These are phyloP conservation scores for Empidonax alnorum DNA, from an alignment of 2,113 vertebrate genomes.

Conservation along the genomic window DNA sequence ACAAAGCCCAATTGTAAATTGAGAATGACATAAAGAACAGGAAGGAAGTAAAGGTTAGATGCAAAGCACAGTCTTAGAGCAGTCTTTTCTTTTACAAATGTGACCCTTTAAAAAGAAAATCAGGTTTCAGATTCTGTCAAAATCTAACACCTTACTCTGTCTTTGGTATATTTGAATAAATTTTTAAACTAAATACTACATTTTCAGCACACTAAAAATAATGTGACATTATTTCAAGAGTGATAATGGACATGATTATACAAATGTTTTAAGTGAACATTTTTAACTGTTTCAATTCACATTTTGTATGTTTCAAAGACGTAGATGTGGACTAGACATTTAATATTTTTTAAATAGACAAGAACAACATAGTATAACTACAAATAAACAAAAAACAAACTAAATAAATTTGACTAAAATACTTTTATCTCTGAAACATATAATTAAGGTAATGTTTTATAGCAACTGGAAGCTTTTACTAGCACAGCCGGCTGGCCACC, in stretches of 20 bases:
- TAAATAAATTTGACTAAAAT: background rate
- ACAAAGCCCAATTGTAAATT: background rate
- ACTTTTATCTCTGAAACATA: background rate
- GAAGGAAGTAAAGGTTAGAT: background rate
- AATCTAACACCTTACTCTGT: background rate
- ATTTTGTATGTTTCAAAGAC: background rate
- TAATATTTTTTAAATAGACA: background rate
- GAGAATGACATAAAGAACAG: background rate
- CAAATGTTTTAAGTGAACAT: background rate
- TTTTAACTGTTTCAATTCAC: background rate
- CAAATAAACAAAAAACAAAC: background rate
- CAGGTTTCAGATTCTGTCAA: background rate
- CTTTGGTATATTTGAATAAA: background rate
- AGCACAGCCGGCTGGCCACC: background rate
- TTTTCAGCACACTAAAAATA: background rate
- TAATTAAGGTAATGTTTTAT: background rate
- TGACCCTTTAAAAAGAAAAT: background rate
- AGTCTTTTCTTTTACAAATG: background rate
- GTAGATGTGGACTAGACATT: background rate
- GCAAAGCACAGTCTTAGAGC: background rate
- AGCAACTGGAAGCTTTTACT: background rate
- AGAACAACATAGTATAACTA: background rate
- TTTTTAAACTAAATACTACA: background rate
- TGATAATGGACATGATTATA: background rate
- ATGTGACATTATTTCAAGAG: background rate